Evolutionary conservation across 2,888 invertebrate genomes (phyloP).

Genomic region (Gryllus longicercus): DNA sequence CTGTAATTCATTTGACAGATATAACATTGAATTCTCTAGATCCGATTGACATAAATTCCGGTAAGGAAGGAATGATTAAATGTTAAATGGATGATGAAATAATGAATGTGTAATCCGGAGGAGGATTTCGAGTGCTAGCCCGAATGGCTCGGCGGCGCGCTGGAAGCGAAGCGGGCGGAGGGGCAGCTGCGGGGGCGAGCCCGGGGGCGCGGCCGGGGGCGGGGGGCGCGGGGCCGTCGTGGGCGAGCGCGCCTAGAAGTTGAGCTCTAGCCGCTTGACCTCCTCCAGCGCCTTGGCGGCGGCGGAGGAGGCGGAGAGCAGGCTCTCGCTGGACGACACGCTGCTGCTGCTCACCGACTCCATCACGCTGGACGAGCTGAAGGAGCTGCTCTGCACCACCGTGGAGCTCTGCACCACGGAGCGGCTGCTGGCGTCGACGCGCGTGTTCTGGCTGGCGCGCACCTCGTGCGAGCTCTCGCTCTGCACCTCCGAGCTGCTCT

Average conservation of each 20-base stretch:
- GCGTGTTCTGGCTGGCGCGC: constrained; percentile 42
- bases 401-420: background rate
- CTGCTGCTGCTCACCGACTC: constrained; percentile 30
- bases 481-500: constrained; percentile 46
- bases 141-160: too few relatives aligned
- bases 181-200: background rate
- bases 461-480: constrained; percentile 45
- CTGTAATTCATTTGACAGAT: too few relatives aligned
- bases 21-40: too few relatives aligned
- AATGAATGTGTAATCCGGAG: too few relatives aligned
- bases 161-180: background rate
- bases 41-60: too few relatives aligned
- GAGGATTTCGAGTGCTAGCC: too few relatives aligned
- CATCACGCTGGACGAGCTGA: constrained; percentile 31
- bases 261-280: constrained; percentile 33
- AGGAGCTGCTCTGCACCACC: constrained; percentile 38
- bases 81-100: too few relatives aligned
- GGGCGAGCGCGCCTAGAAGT: background rate
- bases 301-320: constrained; percentile 31
- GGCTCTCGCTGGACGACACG: constrained; percentile 22
- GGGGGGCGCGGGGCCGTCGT: background rate
- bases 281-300: constrained; percentile 29
- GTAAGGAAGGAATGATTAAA: too few relatives aligned
- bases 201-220: background rate
- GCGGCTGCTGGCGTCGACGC: background rate